phyloP scores from a whole-genome alignment of 2,113 vertebrate genomes.

The Todiramphus chloris region DNA sequence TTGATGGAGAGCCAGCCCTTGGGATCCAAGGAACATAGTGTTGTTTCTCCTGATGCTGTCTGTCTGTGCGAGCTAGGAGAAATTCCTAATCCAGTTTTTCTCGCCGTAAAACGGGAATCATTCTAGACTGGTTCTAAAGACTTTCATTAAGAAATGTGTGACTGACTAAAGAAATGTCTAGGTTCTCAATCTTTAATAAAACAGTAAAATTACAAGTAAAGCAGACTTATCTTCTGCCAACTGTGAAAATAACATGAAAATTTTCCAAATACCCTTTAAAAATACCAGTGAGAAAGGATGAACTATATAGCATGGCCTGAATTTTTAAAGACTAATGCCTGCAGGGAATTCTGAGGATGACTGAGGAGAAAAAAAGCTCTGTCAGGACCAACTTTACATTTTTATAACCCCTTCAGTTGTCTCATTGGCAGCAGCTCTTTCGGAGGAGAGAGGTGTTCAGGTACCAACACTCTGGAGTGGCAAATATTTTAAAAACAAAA shows the following conservation, averaged over 20 bases:
- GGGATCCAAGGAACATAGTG: background rate
- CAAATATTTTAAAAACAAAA: background rate
- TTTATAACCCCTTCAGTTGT: background rate
- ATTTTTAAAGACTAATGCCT: background rate
- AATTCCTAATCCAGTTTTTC: conserved; percentile 36
- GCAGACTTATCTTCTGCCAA: background rate
- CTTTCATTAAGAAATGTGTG: background rate
- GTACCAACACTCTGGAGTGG: background rate
- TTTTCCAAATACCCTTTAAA: background rate
- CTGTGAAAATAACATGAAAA: background rate
- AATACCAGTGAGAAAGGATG: background rate
- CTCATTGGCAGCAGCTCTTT: background rate
- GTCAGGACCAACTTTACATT: background rate
- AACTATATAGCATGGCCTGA: background rate
- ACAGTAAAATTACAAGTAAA: background rate
- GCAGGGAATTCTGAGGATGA: background rate
- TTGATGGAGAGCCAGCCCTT: background rate
- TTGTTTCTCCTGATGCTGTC: background rate
- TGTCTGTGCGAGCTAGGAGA: background rate
- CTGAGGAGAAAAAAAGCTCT: background rate
- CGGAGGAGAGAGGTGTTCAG: background rate
- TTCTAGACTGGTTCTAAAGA: background rate
- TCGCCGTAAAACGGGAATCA: background rate
- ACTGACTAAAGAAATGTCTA: background rate
- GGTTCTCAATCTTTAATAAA: background rate